Conservation (phyloP, 2,113 vertebrate species). For the Melanocharis versteri region DNA sequence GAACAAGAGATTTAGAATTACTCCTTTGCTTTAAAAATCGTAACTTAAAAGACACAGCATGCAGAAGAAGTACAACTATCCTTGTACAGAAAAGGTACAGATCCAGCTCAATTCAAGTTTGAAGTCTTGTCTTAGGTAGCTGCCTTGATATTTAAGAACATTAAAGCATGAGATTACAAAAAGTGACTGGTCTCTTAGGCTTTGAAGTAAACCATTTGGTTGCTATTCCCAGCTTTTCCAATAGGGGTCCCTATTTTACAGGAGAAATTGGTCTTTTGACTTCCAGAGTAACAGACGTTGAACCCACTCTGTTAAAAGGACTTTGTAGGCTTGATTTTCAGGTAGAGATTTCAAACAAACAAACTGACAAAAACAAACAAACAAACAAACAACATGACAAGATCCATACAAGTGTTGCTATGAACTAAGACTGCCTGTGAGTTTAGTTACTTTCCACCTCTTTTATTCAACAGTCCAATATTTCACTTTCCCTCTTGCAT, state of each 20-base stretch:
- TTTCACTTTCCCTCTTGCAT: not conserved
- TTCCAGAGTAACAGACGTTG: not conserved
- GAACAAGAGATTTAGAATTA: not conserved
- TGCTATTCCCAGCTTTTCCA: slow-evolving; percentile 7
- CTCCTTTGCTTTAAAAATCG: not conserved
- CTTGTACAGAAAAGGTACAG: too few relatives aligned
- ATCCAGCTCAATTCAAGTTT: not conserved
- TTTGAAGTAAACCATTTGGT: not conserved
- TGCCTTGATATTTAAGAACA: not conserved
- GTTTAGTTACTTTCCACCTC: not conserved
- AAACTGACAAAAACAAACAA: not conserved
- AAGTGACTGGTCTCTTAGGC: not conserved
- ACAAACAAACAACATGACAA: not conserved
- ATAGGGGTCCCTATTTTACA: slow-evolving; percentile 19
- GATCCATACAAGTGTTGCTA: not conserved
- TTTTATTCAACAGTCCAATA: not conserved
- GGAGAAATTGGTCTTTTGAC: not conserved
- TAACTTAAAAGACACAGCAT: not conserved
- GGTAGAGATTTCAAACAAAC: not conserved
- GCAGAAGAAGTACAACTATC: not conserved
- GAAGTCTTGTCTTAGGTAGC: not conserved
- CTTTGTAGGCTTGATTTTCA: not conserved
- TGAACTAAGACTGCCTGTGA: not conserved
- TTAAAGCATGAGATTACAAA: not conserved
- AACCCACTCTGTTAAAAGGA: not conserved